Evolutionary conservation across 2,888 invertebrate genomes (phyloP).

Genomic region (Catocala fraxini): DNA sequence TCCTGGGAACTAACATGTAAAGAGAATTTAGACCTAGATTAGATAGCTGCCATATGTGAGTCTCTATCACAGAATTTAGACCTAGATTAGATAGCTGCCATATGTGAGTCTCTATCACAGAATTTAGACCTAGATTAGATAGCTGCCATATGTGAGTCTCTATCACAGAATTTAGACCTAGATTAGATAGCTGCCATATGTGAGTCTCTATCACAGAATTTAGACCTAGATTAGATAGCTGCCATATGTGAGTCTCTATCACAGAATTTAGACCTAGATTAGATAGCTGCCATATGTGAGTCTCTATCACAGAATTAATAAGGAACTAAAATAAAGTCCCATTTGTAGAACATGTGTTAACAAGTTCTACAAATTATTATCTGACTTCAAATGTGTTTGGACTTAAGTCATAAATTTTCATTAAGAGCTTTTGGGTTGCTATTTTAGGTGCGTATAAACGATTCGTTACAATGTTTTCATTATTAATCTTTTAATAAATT

Average conservation of each 20-base stretch:
- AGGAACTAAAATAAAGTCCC: conserved; percentile 30
- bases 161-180: conserved; percentile 34
- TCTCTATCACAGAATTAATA: conserved; percentile 19
- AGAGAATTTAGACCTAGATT: conserved; percentile 38
- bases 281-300: conserved; percentile 41
- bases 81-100: conserved; percentile 46
- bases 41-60: conserved; percentile 41
- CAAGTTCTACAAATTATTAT: conserved; percentile 29
- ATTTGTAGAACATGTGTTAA: conserved; percentile 56
- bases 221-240: conserved; percentile 43
- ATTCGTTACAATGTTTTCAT: conserved; percentile 11
- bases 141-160: conserved; percentile 39
- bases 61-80: conserved; percentile 24
- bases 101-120: conserved; percentile 32
- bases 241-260: conserved; percentile 39
- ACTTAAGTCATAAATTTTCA: conserved; percentile 26
- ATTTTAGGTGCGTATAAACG: conserved; percentile 6
- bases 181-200: conserved; percentile 46
- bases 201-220: conserved; percentile 17
- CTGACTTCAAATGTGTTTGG: conserved; percentile 18
- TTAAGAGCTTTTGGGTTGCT: conserved; percentile 14
- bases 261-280: conserved; percentile 40
- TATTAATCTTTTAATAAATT: background rate
- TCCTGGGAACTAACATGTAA: conserved; percentile 31
- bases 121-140: conserved; percentile 41